Percentiles rank a stretch among this genome's conserved stretches.
Evolutionary conservation across 1,140 invertebrate genomes (phyloP).

Genomic region (Seison nebaliae): DNA sequence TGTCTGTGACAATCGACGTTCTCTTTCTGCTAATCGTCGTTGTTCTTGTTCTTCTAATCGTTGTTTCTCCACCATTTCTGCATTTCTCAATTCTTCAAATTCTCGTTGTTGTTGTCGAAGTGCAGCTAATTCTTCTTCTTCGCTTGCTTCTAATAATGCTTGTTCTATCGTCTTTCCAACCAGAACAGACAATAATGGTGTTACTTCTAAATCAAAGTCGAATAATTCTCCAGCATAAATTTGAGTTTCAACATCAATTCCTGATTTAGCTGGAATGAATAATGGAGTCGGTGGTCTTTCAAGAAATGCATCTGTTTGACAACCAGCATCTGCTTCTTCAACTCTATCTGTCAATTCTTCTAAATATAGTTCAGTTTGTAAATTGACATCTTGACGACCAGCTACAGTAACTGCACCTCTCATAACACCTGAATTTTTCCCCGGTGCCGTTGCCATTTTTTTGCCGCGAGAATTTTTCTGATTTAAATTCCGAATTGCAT

Average conservation of each 20-base stretch:
- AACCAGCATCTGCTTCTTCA: slow-evolving; percentile 40
- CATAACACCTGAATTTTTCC: slow-evolving; percentile 23
- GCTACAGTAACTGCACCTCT: slow-evolving; percentile 33
- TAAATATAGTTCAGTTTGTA: slow-evolving; percentile 59
- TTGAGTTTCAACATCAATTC: slow-evolving; percentile 50
- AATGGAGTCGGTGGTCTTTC: slow-evolving; percentile 44
- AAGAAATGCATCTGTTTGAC: slow-evolving; percentile 56
- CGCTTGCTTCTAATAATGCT: slow-evolving; percentile 43
- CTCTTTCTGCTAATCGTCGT: slow-evolving; percentile 19
- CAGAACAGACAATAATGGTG: slow-evolving; percentile 54
- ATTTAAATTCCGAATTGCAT: slow-evolving; percentile 28
- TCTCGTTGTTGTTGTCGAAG: slow-evolving; percentile 47
- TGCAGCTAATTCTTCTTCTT: slow-evolving; percentile 35
- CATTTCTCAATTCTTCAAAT: slow-evolving; percentile 41
- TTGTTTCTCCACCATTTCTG: slow-evolving; percentile 46
- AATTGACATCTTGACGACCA: slow-evolving; percentile 47
- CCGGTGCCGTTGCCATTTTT: slow-evolving; percentile 25
- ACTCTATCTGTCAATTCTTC: slow-evolving; percentile 41
- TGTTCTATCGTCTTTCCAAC: slow-evolving; percentile 62
- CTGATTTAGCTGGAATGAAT: slow-evolving; percentile 46
- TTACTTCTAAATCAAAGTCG: slow-evolving; percentile 60
- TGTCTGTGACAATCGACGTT: slow-evolving; percentile 29
- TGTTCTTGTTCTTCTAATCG: slow-evolving; percentile 44
- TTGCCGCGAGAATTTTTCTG: slow-evolving; percentile 24
- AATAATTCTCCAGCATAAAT: slow-evolving; percentile 49